A percentile compares a stretch with the other conserved stretches of the same genome.
Conservation (phyloP, 2,797 vertebrate species). For the Poecilia gillii region DNA sequence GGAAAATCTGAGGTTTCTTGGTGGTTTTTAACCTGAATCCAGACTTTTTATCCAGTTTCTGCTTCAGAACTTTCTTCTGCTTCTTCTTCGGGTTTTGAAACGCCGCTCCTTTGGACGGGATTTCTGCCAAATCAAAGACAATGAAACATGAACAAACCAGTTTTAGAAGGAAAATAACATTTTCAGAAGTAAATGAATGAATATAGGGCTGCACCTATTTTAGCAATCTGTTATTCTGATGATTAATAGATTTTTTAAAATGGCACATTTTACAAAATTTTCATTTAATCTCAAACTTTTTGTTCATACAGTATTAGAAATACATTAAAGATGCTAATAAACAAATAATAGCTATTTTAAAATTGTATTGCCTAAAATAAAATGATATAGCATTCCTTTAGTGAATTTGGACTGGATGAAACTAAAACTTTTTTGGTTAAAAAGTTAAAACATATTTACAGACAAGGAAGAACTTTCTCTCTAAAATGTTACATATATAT, state of each 20-base stretch:
- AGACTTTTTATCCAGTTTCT: constrained; percentile 50
- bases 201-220: neutral
- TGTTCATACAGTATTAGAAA: neutral
- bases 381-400: neutral
- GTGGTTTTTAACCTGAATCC: constrained; percentile 45
- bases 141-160: neutral
- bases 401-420: neutral
- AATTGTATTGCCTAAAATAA: neutral
- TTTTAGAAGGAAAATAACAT: neutral
- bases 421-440: neutral
- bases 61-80: constrained; percentile 51
- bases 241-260: neutral
- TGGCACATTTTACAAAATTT: neutral
- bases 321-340: neutral
- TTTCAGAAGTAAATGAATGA: neutral
- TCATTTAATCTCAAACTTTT: neutral
- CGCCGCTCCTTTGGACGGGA: neutral
- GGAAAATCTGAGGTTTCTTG: constrained; percentile 37
- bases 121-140: constrained; percentile 22
- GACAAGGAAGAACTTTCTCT: neutral
- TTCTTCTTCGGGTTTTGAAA: constrained; percentile 62
- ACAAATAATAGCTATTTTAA: neutral
- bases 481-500: neutral
- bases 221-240: neutral
- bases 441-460: neutral